A percentile compares a stretch with the other conserved stretches of the same genome.
These are phyloP conservation scores for Rambutsinella grinnellia DNA, from an alignment of 2,888 invertebrate genomes.

Conservation along the genomic window DNA sequence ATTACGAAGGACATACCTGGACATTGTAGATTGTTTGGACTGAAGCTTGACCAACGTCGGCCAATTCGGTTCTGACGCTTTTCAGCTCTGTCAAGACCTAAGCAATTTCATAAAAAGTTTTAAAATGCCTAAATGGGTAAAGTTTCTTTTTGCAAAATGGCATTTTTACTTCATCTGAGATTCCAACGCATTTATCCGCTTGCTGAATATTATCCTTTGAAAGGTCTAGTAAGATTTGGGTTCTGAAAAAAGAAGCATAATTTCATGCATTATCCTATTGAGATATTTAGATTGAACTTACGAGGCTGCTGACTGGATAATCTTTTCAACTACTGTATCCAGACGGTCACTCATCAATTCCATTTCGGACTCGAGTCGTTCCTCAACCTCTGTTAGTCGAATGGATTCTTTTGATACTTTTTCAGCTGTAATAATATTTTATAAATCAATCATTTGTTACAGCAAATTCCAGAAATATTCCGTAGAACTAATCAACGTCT, in stretches of 20 bases:
- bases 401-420: conserved; percentile 51
- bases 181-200: conserved; percentile 57
- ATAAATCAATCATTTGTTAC: not conserved
- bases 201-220: conserved; percentile 60
- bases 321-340: conserved; percentile 60
- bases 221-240: conserved; percentile 57
- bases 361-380: conserved; percentile 57
- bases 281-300: conserved; percentile 32
- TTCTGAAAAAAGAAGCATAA: conserved; percentile 24
- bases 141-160: not conserved
- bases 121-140: not conserved
- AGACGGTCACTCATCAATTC: conserved; percentile 57
- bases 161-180: conserved; percentile 56
- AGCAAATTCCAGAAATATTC: not conserved
- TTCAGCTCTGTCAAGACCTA: conserved; percentile 61
- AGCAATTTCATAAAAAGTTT: conserved; percentile 3
- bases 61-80: conserved; percentile 62
- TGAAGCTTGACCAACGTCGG: conserved; percentile 65
- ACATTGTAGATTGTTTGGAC: conserved; percentile 63
- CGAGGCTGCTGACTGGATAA: conserved; percentile 61
- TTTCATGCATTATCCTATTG: not conserved
- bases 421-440: conserved; percentile 27
- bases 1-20: conserved; percentile 57
- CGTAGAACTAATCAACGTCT: not conserved
- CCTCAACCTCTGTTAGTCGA: conserved; percentile 57